Percentiles rank a stretch among this genome's conserved stretches.
These are phyloP conservation scores for Plodia interpunctella DNA, from an alignment of 1,140 invertebrate genomes.

Conservation along the genomic window DNA sequence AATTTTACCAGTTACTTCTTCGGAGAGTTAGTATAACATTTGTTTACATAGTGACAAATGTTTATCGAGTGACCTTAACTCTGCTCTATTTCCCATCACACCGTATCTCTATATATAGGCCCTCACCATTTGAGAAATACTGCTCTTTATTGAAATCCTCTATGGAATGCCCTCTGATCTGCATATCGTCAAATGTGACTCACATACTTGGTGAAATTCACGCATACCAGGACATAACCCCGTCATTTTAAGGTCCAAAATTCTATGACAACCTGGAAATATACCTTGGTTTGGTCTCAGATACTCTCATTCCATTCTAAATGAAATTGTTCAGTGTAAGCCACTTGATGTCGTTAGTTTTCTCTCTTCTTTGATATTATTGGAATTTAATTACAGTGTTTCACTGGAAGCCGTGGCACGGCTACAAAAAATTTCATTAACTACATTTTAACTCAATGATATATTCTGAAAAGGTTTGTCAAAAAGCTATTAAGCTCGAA, in stretches of 20 bases:
- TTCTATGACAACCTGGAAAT: background rate
- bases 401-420: too few species aligned
- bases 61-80: too few species aligned
- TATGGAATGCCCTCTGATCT: slow-evolving; percentile 4
- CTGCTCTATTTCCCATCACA: too few species aligned
- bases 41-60: too few species aligned
- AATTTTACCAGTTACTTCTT: too few species aligned
- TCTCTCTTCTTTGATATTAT: background rate
- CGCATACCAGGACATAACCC: background rate
- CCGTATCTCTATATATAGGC: too few species aligned
- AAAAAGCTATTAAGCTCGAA: too few species aligned
- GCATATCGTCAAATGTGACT: slow-evolving; percentile 4
- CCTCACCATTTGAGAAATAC: background rate
- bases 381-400: background rate
- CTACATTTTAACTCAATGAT: background rate
- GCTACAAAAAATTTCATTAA: background rate
- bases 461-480: too few species aligned
- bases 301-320: background rate
- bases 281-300: background rate
- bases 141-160: background rate
- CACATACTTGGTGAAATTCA: background rate
- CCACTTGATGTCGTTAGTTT: background rate
- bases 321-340: slow-evolving; percentile 2
- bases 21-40: too few species aligned
- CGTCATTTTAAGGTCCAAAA: background rate